A percentile compares a stretch with the other conserved stretches of the same genome.
Conservation (phyloP, 2,797 vertebrate species). For the Hoplostethus atlanticus region DNA sequence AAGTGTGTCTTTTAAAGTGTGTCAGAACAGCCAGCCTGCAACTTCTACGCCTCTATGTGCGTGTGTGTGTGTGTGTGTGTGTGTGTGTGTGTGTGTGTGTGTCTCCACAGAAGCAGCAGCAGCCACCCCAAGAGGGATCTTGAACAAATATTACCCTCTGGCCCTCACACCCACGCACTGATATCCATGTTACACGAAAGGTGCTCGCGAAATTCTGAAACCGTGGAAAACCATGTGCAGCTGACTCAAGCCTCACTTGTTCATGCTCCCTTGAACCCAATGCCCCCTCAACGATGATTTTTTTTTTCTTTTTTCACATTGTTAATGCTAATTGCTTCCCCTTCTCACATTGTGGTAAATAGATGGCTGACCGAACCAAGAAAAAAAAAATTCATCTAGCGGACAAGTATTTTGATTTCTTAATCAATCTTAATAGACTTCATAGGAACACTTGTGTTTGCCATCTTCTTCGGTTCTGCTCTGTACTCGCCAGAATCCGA, state of each 20-base stretch:
- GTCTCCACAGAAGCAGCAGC: slow-evolving; percentile 37
- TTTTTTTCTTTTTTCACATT: too few relatives aligned
- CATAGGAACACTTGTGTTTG: slow-evolving; percentile 9
- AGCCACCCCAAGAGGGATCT: slow-evolving; percentile 48
- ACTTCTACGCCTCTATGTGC: slow-evolving; percentile 24
- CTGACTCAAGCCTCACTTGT: slow-evolving; percentile 13
- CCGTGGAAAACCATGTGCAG: not conserved
- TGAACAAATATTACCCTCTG: slow-evolving; percentile 49
- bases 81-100: too few relatives aligned
- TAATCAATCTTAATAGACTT: slow-evolving; percentile 34
- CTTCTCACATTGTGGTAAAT: not conserved
- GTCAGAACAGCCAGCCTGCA: slow-evolving; percentile 43
- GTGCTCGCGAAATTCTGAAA: slow-evolving; percentile 16
- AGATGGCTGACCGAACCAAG: slow-evolving; percentile 12
- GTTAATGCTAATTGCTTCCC: not conserved
- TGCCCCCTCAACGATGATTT: too few relatives aligned
- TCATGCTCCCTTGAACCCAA: not conserved
- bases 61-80: not conserved
- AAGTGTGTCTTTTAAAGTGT: slow-evolving; percentile 65
- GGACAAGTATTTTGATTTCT: slow-evolving; percentile 29
- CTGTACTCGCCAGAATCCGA: slow-evolving; percentile 19
- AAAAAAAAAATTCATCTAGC: slow-evolving; percentile 8
- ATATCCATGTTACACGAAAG: slow-evolving; percentile 36
- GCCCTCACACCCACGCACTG: slow-evolving; percentile 16
- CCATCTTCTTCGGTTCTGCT: slow-evolving; percentile 7